Percentiles rank a stretch among this genome's conserved stretches.
Evolutionary conservation across 2,797 vertebrate genomes (phyloP).

Genomic region (Loriculus beryllinus): DNA sequence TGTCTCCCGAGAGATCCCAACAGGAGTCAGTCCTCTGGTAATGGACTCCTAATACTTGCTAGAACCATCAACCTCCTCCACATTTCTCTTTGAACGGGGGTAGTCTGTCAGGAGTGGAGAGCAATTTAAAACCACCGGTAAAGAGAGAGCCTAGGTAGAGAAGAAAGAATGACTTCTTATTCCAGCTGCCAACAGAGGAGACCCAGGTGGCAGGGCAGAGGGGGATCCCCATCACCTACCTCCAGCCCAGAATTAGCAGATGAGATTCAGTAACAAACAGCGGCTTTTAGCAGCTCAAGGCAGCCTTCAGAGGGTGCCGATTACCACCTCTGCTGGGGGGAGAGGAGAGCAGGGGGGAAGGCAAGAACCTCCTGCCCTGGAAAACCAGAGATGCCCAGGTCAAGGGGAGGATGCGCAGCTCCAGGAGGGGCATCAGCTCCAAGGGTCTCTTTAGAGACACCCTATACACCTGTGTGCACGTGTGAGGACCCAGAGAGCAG

Average conservation of each 20-base stretch:
- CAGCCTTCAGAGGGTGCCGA: conserved; percentile 79
- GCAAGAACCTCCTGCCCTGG: neutral
- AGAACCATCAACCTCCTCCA: conserved; percentile 63
- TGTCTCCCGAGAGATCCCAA: conserved; percentile 39
- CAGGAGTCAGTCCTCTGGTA: conserved; percentile 54
- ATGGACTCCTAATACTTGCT: conserved; percentile 53
- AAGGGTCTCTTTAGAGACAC: accelerated
- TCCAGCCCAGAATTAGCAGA: conserved; percentile 78
- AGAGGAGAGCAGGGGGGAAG: neutral
- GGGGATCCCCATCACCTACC: conserved; percentile 70
- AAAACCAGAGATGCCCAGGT: neutral
- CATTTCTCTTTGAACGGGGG: conserved; percentile 76
- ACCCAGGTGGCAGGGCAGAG: conserved; percentile 80
- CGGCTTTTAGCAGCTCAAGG: conserved; percentile 67
- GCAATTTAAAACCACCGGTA: conserved; percentile 90
- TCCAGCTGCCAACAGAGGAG: conserved; percentile 82
- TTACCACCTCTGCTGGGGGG: conserved; percentile 77
- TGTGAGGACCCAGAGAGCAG: accelerated
- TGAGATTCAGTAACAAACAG: conserved; percentile 64
- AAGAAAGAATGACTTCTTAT: conserved; percentile 79
- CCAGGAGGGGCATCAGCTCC: neutral
- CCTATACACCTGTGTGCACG: accelerated
- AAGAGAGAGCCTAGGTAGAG: conserved; percentile 73
- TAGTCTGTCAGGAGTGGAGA: conserved; percentile 82
- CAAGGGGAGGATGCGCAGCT: accelerated